These are phyloP conservation scores for Plebejus anna DNA, from an alignment of 2,888 invertebrate genomes.

Conservation along the genomic window DNA sequence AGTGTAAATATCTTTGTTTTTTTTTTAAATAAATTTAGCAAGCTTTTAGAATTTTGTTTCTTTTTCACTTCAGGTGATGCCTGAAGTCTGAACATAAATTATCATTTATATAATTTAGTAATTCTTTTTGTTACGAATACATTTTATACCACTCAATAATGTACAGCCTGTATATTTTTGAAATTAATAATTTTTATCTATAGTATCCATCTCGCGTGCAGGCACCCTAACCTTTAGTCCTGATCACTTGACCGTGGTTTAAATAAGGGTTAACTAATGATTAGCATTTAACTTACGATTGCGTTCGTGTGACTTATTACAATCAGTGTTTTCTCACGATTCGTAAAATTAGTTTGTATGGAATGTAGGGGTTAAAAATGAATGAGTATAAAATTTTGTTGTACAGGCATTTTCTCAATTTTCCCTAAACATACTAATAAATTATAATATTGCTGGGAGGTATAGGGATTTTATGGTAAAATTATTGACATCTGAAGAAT, in stretches of 20 bases:
- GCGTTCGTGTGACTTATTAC: conserved; percentile 27
- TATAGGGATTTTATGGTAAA: no score
- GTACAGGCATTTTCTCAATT: not conserved
- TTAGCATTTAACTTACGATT: conserved; percentile 7
- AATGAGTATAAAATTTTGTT: not conserved
- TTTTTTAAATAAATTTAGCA: no score
- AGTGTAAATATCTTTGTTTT: no score
- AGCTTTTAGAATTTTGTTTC: not conserved
- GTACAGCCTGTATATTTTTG: not conserved
- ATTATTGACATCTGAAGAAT: no score
- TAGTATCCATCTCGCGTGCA: conserved; percentile 18
- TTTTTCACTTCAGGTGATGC: not conserved
- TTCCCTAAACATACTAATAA: no score
- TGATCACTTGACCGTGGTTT: conserved; percentile 20
- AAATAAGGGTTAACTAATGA: conserved; percentile 24
- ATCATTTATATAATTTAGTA: no score
- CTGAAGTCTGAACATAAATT: no score
- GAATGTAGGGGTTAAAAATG: conserved; percentile 39
- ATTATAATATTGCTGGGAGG: no score
- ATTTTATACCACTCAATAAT: not conserved
- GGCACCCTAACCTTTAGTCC: conserved; percentile 3
- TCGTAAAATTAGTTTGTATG: not conserved
- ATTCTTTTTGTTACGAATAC: not conserved
- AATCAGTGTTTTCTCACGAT: conserved; percentile 23
- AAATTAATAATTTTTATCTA: conserved; percentile 1